Base-by-base conservation (phyloP, 2,797 vertebrate genomes). In the Australoheros facetus region DNA sequence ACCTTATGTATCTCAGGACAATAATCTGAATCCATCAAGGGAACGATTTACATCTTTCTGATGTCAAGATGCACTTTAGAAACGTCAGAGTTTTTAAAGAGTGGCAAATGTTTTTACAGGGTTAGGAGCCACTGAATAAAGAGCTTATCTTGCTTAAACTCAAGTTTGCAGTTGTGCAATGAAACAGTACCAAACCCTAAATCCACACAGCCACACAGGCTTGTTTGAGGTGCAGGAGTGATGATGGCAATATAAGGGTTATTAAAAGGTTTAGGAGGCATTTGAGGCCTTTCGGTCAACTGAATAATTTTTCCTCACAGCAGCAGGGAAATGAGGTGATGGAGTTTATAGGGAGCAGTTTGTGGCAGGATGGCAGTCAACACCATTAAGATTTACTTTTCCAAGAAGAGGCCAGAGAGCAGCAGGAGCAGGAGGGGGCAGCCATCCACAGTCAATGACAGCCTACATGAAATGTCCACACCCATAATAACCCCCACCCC, bases 351-450 rank as follows among this genome's bases (percentile, higher is more conserved):
- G 64, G 56, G 80, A 85, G 83, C 82, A 86, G 77, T 89, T 90
- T 90, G 83, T 79, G 90, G 86, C 89, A 82, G 72, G 73, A 77
- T 56, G 78, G 71, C 77, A 88, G 74, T 90, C 89, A 85, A 87
- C 88, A 91, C 78, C 72, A 82, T 80, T 85, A 75, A 82, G 80
- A 77, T 89, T 86, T 80, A 82, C 81, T 85, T 91, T 85, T 82
- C 84, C 69, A 56, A 30, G 53, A 81, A 71, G 60, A 58, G 71
- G 56, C 53, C 37, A 56, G 30, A 80, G 53, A 74, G 54, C 39
- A 72, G 26, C 30, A 66, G 62, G 48, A 42, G 59, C 48, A 51
- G 71, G 39, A 64, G 60, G 39, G 37, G 16, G 60, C 60, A 66
- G 9, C 39, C 8, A 5, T 66, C 30, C 60, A 42, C 79, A 59